phyloP scores from a whole-genome alignment of 2,888 invertebrate species.

The Ophion costatus region DNA sequence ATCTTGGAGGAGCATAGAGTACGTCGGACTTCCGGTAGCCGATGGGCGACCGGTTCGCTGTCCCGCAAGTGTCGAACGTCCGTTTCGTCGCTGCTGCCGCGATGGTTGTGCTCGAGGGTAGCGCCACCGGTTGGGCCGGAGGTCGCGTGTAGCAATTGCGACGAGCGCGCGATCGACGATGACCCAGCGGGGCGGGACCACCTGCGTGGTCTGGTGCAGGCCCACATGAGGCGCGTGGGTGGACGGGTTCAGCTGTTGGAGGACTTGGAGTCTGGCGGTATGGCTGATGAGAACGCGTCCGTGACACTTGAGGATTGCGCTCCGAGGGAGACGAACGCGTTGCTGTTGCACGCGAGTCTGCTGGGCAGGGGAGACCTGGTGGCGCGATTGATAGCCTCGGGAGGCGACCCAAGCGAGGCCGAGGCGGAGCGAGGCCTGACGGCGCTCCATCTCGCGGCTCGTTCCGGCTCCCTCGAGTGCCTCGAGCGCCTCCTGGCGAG shows the following conservation, averaged over 20 bases:
- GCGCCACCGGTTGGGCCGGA: constrained; percentile 67
- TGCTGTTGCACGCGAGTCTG: constrained; percentile 91
- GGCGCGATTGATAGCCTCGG: constrained; percentile 87
- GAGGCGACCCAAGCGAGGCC: constrained; percentile 89
- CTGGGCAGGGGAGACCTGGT: constrained; percentile 89
- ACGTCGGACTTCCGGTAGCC: constrained; percentile 76
- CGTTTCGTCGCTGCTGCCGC: constrained; percentile 73
- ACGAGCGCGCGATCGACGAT: constrained; percentile 92
- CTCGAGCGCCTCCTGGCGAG: constrained; percentile 91
- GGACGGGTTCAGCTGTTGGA: constrained; percentile 89
- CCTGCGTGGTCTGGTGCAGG: constrained; percentile 89
- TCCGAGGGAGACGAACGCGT: constrained; percentile 89
- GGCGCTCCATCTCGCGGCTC: constrained; percentile 93
- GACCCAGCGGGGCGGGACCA: constrained; percentile 86
- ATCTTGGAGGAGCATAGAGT: constrained; percentile 69
- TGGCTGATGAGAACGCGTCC: constrained; percentile 85
- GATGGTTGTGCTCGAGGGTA: constrained; percentile 73
- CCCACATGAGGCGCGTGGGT: constrained; percentile 89
- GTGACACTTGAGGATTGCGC: constrained; percentile 86
- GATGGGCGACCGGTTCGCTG: constrained; percentile 68
- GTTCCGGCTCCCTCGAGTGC: constrained; percentile 93
- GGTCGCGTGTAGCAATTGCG: constrained; percentile 89
- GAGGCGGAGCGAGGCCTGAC: constrained; percentile 90
- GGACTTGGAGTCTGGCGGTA: constrained; percentile 89
- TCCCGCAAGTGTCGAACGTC: constrained; percentile 60